These are phyloP conservation scores for Paraplagusia blochii DNA, from an alignment of 2,113 vertebrate genomes.

Conservation along the genomic window DNA sequence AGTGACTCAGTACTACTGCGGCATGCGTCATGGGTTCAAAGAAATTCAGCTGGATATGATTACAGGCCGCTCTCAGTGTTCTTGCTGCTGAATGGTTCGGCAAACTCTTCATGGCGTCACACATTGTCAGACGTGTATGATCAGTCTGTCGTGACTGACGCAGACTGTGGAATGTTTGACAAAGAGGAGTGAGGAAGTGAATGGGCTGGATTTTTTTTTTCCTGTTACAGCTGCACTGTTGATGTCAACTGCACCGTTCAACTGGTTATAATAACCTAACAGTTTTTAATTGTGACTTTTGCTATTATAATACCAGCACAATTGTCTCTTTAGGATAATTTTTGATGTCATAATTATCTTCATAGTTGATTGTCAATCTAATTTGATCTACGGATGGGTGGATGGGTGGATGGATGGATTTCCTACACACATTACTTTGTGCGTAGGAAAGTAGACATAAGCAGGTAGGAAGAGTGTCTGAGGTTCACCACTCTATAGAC, in stretches of 20 bases:
- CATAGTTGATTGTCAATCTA: too few species aligned
- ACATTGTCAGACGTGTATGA: slow-evolving; percentile 1
- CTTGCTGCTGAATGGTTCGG: neutral
- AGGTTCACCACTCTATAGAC: too few species aligned
- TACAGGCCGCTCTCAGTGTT: neutral
- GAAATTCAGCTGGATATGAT: neutral
- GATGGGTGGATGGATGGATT: too few species aligned
- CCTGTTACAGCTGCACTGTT: slow-evolving; percentile 33
- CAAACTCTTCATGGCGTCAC: slow-evolving; percentile 5
- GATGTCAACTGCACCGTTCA: slow-evolving; percentile 44
- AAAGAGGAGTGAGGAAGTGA: slow-evolving; percentile 24
- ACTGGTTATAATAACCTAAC: slow-evolving; percentile 21
- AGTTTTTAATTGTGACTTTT: slow-evolving; percentile 48
- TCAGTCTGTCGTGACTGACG: slow-evolving; percentile 20
- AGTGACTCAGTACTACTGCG: neutral
- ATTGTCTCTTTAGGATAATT: too few species aligned
- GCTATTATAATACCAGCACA: slow-evolving; percentile 35
- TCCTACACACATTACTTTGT: too few species aligned
- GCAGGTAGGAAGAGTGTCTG: too few species aligned
- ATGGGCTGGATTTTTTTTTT: slow-evolving; percentile 33
- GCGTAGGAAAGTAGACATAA: too few species aligned
- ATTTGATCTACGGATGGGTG: too few species aligned
- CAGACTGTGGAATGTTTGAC: slow-evolving; percentile 8
- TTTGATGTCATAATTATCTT: too few species aligned
- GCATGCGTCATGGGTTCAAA: neutral